Percentiles rank a stretch among this genome's conserved stretches.
Evolutionary conservation across 2,888 invertebrate species (phyloP).

Genomic region (Cataglyphis cursor): DNA sequence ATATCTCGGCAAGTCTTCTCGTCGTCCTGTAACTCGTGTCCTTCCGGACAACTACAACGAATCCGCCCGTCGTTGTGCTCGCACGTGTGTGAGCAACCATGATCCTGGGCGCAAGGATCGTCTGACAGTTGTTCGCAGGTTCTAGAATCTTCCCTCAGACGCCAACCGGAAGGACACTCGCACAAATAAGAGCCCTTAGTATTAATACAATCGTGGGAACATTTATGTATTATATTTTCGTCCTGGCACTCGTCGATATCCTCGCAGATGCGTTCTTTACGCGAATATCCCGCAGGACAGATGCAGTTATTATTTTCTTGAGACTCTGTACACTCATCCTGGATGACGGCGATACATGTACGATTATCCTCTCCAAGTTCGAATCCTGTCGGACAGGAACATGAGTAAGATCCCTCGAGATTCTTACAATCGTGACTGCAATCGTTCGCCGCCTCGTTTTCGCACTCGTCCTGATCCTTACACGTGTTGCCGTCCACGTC

Average conservation of each 20-base stretch:
- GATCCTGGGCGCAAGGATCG: conserved; percentile 80
- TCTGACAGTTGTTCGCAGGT: conserved; percentile 81
- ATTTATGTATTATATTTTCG: conserved; percentile 73
- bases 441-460: conserved; percentile 59
- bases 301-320: conserved; percentile 87
- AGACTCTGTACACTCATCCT: conserved; percentile 83
- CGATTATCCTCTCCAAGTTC: conserved; percentile 80
- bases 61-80: conserved; percentile 82
- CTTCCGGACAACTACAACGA: conserved; percentile 87
- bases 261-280: conserved; percentile 75
- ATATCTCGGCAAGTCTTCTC: conserved; percentile 85
- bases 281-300: conserved; percentile 85
- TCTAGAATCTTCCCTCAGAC: conserved; percentile 76
- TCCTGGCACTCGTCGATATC: conserved; percentile 88
- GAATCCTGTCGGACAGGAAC: conserved; percentile 86
- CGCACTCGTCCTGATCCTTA: conserved; percentile 85
- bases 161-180: conserved; percentile 87
- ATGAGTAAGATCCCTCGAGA: conserved; percentile 85
- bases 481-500: conserved; percentile 78
- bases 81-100: conserved; percentile 85
- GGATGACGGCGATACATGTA: conserved; percentile 85
- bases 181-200: conserved; percentile 88
- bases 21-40: conserved; percentile 87
- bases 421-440: conserved; percentile 82
- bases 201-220: conserved; percentile 87